Base-by-base conservation (phyloP, 1,140 invertebrate species). In the Lepidotrigona ventralis region DNA sequence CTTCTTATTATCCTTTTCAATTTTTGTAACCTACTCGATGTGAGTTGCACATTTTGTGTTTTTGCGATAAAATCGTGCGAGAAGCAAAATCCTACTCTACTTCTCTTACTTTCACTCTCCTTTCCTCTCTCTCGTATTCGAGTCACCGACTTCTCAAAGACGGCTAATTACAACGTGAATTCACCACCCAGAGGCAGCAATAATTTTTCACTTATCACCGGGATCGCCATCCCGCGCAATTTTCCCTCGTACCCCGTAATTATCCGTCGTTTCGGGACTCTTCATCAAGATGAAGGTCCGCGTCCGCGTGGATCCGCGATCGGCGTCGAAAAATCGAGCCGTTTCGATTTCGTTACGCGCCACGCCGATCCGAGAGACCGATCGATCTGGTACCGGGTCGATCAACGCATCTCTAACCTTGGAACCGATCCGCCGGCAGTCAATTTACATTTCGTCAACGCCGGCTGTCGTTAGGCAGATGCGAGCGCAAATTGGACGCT, bases 371-470 rank as follows among this genome's bases (percentile, higher is more conserved):
- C n/a, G 4, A 64, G 29, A 64, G 39, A 8, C 8, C 26, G 63
- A 64, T 29, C 63, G 23, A 46, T 46, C 39, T 46, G 39, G 1
- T 26, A 33, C 60, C 69, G 75, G 39, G 76, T 74, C 60, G 68
- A 80, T 69, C 72, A 39, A 23, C 8, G 46, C n/a, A 46, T 23
- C 17, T 63, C 69, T 72, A 86, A 83, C 75, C 26, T 56, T 54
- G 46, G 51, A 1, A 29, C 1, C 19, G 51, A 23, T 54, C 71
- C 26, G 46, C 51, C 71, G 51, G 51, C 51, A 51, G n/a, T 54
- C 84, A 88, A 91, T 92, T 92, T 92, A 88, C 91, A 92, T 92
- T 92, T 92, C 90, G 90, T 92, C 90, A 92, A 92, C 90, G 89
- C 90, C 90, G 90, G 90, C 90, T 91, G 90, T 91, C 89, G 91